Evolutionary conservation across 2,113 vertebrate species (phyloP), one percentile per base, ranked within the genome.

Genomic region (Motacilla alba): DNA sequence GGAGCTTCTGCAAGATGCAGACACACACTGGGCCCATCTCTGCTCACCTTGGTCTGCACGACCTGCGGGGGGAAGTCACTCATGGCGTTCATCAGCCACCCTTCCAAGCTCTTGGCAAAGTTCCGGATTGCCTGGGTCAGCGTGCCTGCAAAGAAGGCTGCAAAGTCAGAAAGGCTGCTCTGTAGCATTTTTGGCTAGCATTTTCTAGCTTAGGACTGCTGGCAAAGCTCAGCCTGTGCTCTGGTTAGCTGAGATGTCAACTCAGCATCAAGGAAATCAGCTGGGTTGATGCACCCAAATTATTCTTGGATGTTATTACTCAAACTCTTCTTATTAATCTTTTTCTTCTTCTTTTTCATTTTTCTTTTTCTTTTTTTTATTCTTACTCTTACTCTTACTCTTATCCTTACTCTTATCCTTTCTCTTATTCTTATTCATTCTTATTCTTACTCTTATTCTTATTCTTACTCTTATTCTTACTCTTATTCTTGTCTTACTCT

Each of bases 21-120:
- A 18, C 30, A 47, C 26, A 8, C 33, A 1, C 39, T 10, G 31
- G 6, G 37, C 22, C 53, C 82, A 9, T 0, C 21, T 5, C 28
- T 35, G 28, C 67, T 96, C 96, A 99, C 99, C 99, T 99, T 99
- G 70, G 99, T 99, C 96, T 99, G 99, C 83, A 99, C 95, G 9
- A 99, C 98, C 93, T 99, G 98, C 6, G 99, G 98, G 7, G 99
- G 99, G 66, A 99, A 99, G 92, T 98, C 99, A 20, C 96, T 98
- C 99, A 99, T 99, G 74, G 99, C 99, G 1, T 98, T 99, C 6
- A 99, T 99, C 96, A 99, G 95, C 99, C 99, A 99, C 44, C 99
- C 98, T 92, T 99, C 99, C 96, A 99, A 93, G 87, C 99, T 99
- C 98, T 99, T 99, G 95, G 99, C 99, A 76, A 99, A 99, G 89